Base-by-base conservation (phyloP, 37 sponge, comb jelly and placozoan species). In the Theonella swinhoei region DNA sequence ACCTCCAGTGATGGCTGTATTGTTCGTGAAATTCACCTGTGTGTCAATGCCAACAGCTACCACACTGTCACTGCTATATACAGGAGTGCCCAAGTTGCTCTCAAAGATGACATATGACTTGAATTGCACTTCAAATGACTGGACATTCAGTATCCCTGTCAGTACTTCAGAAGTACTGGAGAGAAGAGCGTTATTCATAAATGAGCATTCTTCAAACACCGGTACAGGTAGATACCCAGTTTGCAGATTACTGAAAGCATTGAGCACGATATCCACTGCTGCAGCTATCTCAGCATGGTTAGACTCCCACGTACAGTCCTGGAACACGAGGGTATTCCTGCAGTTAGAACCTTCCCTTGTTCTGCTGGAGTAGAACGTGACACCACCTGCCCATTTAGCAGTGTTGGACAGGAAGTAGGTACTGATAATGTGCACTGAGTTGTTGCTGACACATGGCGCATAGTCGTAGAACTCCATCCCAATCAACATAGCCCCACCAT, bases 161-260 rank as follows among this genome's bases (percentile, higher is more conserved):
- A 9, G 19, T 5, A 30, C 4, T 24, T 70, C 39, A 35, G 72
- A 11, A 11, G 9, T 9, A 35, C 7, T n/a, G 58, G 75, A 36
- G 3, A 26, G 11, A 8, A 74, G n/a, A 11, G 4, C 8, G 58
- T 81, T 81, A 20, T 25, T 29, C 17, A 70, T 29, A 31, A 81
- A 81, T 4, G 5, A 19, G 36, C 72, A 71, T 37, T 70, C 39
- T 26, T 26, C 60, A 62, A 81, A 71, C 23, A 31, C 2, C 23
- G 82, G 82, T 19, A 23, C 35, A 19, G 82, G 82, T 14, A 81
- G 39, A 42, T 58, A 62, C 2, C 82, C 82, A 58, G 68, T 63
- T 31, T 34, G 26, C 28, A 71, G 43, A 11, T 43, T 29, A 28
- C 61, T 61, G 70, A 69, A 81, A 30, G 70, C 73, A 14, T 81